Percentiles rank a stretch among this genome's conserved stretches.
These are phyloP conservation scores for Planiliza haematocheilus DNA, from an alignment of 2,113 vertebrate genomes.

Conservation along the genomic window DNA sequence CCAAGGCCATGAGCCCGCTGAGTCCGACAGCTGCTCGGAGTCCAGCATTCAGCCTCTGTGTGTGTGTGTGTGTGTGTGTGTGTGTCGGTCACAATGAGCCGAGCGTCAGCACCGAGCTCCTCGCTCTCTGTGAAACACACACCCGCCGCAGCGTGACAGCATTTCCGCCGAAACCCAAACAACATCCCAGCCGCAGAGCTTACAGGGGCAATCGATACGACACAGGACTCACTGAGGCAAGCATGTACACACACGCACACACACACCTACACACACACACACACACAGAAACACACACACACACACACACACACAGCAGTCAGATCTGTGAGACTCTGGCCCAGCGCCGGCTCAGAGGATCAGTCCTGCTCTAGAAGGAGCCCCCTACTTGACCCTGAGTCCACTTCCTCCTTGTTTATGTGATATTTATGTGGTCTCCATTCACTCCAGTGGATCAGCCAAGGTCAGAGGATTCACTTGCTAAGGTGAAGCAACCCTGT, in stretches of 20 bases:
- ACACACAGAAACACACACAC: constrained; percentile 16
- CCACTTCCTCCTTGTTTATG: not conserved
- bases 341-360: constrained; percentile 17
- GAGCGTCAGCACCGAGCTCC: constrained; percentile 16
- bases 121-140: constrained; percentile 9
- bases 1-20: constrained; percentile 47
- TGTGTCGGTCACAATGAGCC: constrained; percentile 46
- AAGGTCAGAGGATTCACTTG: not conserved
- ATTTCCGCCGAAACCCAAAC: constrained; percentile 31
- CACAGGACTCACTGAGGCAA: constrained; percentile 41
- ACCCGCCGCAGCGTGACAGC: constrained; percentile 7
- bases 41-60: constrained; percentile 14
- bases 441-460: not conserved
- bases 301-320: constrained; percentile 27
- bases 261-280: constrained; percentile 35
- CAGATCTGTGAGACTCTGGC: constrained; percentile 8
- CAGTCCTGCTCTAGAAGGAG: constrained; percentile 1
- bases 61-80: constrained; percentile 21
- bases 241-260: constrained; percentile 26
- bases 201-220: constrained; percentile 49
- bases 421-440: no score
- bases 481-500: not conserved
- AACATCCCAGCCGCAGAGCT: constrained; percentile 36
- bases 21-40: constrained; percentile 57
- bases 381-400: not conserved